Percentiles rank a stretch among this genome's conserved stretches.
Conservation (phyloP, 2,888 invertebrate genomes). For the Chrysolina americana region DNA sequence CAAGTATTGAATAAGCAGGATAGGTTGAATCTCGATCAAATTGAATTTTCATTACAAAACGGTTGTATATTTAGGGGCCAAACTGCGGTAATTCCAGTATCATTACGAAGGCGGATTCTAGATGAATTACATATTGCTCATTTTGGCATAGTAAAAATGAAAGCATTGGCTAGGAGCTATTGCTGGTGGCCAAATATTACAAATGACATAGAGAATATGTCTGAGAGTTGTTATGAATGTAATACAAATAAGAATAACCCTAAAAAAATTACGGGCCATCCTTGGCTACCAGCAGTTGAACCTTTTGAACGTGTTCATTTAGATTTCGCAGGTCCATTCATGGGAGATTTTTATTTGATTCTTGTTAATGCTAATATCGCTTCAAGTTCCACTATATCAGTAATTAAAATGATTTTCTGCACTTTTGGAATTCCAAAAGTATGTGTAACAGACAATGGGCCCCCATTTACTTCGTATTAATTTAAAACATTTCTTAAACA, state of each 20-base stretch:
- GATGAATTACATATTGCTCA: slow-evolving; percentile 3
- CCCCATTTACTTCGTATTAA: not conserved
- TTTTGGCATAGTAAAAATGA: slow-evolving; percentile 8
- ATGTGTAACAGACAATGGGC: not conserved
- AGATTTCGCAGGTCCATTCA: not conserved
- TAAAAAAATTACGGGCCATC: not conserved
- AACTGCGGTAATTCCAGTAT: not conserved
- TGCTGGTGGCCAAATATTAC: slow-evolving; percentile 7
- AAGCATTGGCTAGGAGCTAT: slow-evolving; percentile 1
- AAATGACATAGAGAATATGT: not conserved
- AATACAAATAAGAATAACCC: not conserved
- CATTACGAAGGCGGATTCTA: not conserved
- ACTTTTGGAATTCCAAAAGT: slow-evolving; percentile 8
- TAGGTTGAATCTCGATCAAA: not conserved
- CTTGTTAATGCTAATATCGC: not conserved
- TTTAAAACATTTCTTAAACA: not conserved
- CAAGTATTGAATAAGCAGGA: not conserved
- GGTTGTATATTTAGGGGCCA: not conserved
- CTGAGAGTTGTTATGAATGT: not conserved
- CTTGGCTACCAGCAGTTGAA: not conserved
- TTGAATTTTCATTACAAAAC: no score
- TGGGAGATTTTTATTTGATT: not conserved
- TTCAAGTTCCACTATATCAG: slow-evolving; percentile 11
- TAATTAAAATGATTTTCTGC: not conserved
- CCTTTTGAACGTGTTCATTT: slow-evolving; percentile 18